phyloP scores from a whole-genome alignment of 2,888 invertebrate genomes.

The Spodoptera picta region DNA sequence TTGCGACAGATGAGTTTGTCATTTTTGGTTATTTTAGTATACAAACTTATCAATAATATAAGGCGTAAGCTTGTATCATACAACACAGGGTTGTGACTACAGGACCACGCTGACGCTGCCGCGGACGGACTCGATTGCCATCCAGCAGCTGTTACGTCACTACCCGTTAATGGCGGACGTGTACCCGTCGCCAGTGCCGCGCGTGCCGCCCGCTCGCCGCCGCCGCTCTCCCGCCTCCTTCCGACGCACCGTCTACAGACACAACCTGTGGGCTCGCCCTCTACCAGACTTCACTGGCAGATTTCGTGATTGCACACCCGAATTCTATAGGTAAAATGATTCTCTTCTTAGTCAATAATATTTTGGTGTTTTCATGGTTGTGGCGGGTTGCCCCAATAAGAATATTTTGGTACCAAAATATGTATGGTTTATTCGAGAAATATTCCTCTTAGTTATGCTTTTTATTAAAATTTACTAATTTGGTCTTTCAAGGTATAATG shows the following conservation, averaged over 20 bases:
- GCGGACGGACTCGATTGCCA: conserved; percentile 88
- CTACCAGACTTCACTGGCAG: conserved; percentile 92
- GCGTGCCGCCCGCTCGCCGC: conserved; percentile 63
- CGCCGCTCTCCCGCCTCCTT: conserved; percentile 82
- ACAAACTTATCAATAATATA: no score
- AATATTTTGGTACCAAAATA: conserved; percentile 1
- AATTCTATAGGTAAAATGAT: conserved; percentile 91
- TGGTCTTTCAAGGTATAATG: conserved; percentile 90
- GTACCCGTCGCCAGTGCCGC: conserved; percentile 56
- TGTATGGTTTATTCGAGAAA: no score
- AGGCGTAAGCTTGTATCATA: no score
- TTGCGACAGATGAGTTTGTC: no score
- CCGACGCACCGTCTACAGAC: conserved; percentile 92
- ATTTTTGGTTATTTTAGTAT: no score
- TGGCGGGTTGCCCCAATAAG: no score
- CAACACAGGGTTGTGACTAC: conserved; percentile 5
- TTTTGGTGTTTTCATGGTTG: neutral
- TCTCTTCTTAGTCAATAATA: neutral
- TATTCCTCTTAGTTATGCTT: neutral
- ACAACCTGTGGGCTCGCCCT: conserved; percentile 92
- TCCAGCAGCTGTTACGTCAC: conserved; percentile 88
- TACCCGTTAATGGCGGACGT: conserved; percentile 77
- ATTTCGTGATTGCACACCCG: conserved; percentile 92
- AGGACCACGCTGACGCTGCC: conserved; percentile 92
- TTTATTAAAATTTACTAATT: conserved; percentile 19